Conservation (phyloP, 2,797 vertebrate species). For the Mormyrus hasselquistii region DNA sequence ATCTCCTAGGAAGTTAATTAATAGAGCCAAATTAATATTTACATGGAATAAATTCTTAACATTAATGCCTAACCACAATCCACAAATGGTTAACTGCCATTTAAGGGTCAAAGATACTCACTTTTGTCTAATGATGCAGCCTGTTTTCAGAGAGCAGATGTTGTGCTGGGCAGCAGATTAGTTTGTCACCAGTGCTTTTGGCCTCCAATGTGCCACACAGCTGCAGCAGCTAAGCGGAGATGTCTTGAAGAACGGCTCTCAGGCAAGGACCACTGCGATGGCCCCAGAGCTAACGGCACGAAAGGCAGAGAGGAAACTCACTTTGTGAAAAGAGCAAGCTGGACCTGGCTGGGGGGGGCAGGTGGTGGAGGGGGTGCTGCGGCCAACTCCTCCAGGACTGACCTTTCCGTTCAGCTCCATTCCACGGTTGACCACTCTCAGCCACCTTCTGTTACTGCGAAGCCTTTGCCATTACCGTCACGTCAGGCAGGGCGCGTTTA, state of each 20-base stretch:
- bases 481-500: conserved; percentile 49
- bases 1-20: neutral
- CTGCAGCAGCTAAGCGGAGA: neutral
- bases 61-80: neutral
- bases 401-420: conserved; percentile 30
- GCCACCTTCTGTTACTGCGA: conserved; percentile 21
- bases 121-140: neutral
- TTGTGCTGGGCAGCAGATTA: neutral
- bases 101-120: neutral
- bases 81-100: neutral
- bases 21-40: neutral
- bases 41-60: neutral
- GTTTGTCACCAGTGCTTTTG: neutral
- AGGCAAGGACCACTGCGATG: neutral
- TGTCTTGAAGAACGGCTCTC: neutral
- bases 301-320: neutral
- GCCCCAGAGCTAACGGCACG: neutral
- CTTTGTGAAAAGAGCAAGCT: too few species aligned
- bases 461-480: conserved; percentile 14
- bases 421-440: conserved; percentile 33
- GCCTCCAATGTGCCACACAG: neutral
- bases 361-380: too few species aligned
- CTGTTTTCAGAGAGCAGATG: neutral
- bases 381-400: neutral
- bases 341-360: neutral